Conservation (phyloP, 2,888 invertebrate species). For the Erebia epiphron region DNA sequence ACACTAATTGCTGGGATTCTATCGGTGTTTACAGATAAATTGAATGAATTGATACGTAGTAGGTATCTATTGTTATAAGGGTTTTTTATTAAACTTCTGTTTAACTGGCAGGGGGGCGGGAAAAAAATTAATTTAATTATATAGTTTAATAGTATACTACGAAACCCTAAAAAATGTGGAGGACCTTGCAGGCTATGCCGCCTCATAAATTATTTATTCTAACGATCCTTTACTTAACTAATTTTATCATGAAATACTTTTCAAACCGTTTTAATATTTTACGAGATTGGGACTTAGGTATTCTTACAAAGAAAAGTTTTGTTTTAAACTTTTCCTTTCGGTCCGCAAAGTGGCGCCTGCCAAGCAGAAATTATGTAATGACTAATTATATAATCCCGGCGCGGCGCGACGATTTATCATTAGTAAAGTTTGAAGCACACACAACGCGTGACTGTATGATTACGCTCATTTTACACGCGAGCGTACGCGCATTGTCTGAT, state of each 20-base stretch:
- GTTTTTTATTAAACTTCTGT: too few species aligned
- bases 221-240: not conserved
- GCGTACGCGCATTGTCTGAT: too few species aligned
- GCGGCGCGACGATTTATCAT: not conserved
- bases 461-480: too few species aligned
- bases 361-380: not conserved
- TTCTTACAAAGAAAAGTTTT: not conserved
- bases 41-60: not conserved
- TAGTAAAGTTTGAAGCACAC: too few species aligned
- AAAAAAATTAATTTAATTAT: too few species aligned
- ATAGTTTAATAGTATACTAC: too few species aligned
- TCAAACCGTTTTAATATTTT: not conserved
- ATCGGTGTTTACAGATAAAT: slow-evolving; percentile 1
- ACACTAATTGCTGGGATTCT: slow-evolving; percentile 15
- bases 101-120: too few species aligned
- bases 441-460: too few species aligned
- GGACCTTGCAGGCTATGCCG: not conserved
- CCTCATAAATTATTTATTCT: not conserved
- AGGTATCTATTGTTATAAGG: too few species aligned
- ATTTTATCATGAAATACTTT: not conserved
- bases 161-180: too few species aligned
- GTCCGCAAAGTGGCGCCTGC: not conserved
- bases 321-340: slow-evolving; percentile 1
- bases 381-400: not conserved
- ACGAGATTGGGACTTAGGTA: not conserved